phyloP scores from a whole-genome alignment of 37 sponge, comb jelly and placozoan genomes.

The Spongilla lacustris region DNA sequence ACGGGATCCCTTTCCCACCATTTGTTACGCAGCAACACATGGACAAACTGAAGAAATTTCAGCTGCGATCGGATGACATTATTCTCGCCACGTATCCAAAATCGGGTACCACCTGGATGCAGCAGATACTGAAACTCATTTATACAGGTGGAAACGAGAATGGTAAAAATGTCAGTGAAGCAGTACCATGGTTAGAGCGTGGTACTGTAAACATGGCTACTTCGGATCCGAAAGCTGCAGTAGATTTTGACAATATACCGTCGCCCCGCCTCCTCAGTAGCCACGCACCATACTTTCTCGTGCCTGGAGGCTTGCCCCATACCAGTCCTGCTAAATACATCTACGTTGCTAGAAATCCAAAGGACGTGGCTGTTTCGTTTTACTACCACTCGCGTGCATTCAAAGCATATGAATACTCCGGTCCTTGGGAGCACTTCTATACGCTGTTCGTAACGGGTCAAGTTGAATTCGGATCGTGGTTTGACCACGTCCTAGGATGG shows the following conservation, averaged over 20 bases:
- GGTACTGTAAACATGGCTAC: not conserved
- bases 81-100: conserved; percentile 39
- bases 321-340: conserved; percentile 68
- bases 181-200: conserved; percentile 24
- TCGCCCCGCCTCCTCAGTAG: conserved; percentile 66
- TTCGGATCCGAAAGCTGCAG: not conserved
- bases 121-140: conserved; percentile 34
- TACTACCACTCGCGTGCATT: conserved; percentile 38
- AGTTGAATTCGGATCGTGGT: conserved; percentile 51
- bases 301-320: conserved; percentile 55
- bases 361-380: conserved; percentile 70
- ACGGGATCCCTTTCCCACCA: not conserved
- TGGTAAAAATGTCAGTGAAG: not conserved
- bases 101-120: conserved; percentile 42
- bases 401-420: not conserved
- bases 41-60: conserved; percentile 1
- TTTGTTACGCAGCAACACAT: not conserved
- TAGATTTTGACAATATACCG: conserved; percentile 12
- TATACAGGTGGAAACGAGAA: not conserved
- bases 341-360: conserved; percentile 68
- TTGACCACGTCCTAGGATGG: conserved; percentile 62
- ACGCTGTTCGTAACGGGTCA: conserved; percentile 14
- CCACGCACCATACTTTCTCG: conserved; percentile 51
- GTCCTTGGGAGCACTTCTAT: conserved; percentile 31
- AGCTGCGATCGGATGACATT: conserved; percentile 26